phyloP scores from a whole-genome alignment of 2,888 invertebrate genomes.

The Aspidiotus destructor region DNA sequence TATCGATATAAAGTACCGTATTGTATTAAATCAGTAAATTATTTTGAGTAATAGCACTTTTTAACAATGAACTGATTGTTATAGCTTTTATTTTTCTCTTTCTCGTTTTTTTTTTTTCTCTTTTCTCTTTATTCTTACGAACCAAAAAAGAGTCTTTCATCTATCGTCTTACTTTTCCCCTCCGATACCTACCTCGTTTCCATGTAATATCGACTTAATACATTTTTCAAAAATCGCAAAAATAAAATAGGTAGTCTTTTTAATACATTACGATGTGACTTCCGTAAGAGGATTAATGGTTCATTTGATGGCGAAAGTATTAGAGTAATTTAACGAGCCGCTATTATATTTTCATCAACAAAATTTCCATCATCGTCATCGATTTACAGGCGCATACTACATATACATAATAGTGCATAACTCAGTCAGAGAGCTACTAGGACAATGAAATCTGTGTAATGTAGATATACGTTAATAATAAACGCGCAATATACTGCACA shows the following conservation, averaged over 20 bases:
- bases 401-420: too few species aligned
- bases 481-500: too few species aligned
- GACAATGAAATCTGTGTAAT: background rate
- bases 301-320: conserved; percentile 32
- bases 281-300: conserved; percentile 31
- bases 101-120: background rate
- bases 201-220: conserved; percentile 15
- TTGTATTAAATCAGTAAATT: conserved; percentile 32
- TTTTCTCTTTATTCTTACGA: too few species aligned
- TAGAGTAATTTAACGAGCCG: conserved; percentile 30
- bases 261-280: conserved; percentile 26
- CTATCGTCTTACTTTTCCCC: conserved; percentile 20
- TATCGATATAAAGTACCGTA: conserved; percentile 18
- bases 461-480: background rate
- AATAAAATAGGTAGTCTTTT: conserved; percentile 20
- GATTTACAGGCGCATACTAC: background rate
- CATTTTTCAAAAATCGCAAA: conserved; percentile 23
- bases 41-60: conserved; percentile 31
- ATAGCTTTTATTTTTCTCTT: conserved; percentile 24
- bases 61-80: conserved; percentile 31
- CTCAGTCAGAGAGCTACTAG: background rate
- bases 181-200: background rate
- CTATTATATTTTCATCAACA: conserved; percentile 31
- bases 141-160: conserved; percentile 20
- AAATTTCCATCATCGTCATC: conserved; percentile 25